Evolutionary conservation across 2,797 vertebrate species (phyloP), one percentile per base, ranked within the genome.

Genomic region (Dipus sagitta): DNA sequence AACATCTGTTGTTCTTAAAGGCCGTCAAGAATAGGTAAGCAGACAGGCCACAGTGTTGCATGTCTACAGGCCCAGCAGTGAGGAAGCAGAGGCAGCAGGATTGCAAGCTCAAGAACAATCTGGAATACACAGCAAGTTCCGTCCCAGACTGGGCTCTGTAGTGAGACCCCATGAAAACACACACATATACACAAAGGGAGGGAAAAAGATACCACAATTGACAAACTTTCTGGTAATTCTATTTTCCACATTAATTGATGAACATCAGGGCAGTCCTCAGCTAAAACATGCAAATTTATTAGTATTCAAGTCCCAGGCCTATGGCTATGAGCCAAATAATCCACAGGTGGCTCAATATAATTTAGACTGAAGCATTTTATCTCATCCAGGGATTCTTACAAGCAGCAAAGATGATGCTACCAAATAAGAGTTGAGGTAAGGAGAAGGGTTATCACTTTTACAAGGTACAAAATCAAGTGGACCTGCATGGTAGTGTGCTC

Each of bases 1-100:
- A 91, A 10, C 62, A 81, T 20, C 64, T 67, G 58, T 32, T 34
- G 26, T 52, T 83, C 67, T 89, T 70, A 86, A 90, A 94, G 79
- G 47, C 62, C 68, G 34, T 77, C 47, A 92, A 76, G n/a, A 85
- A 86, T 4, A n/a, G 32, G 26, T 12, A 47, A 79, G 62, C 65
- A 62, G 60, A 21, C 60, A 17, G 38, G 38, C 38, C 38, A 38
- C 38, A 38, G 38, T 38, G 38, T 38, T 38, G 38, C 38, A 38
- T 38, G 38, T 38, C 38, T 38, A 38, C 38, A 38, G 38, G 3
- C 38, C 6, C 38, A 38, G 38, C 38, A 38, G 38, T 38, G 38
- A 38, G 38, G 38, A 38, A 38, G 38, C 38, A 38, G 38, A 38
- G 38, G 38, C 38, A 38, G 38, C 3, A 38, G 38, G 38, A 38